A percentile compares a stretch with the other conserved stretches of the same genome.
Evolutionary conservation across 2,113 vertebrate species (phyloP).

Genomic region (Dinomys branickii): DNA sequence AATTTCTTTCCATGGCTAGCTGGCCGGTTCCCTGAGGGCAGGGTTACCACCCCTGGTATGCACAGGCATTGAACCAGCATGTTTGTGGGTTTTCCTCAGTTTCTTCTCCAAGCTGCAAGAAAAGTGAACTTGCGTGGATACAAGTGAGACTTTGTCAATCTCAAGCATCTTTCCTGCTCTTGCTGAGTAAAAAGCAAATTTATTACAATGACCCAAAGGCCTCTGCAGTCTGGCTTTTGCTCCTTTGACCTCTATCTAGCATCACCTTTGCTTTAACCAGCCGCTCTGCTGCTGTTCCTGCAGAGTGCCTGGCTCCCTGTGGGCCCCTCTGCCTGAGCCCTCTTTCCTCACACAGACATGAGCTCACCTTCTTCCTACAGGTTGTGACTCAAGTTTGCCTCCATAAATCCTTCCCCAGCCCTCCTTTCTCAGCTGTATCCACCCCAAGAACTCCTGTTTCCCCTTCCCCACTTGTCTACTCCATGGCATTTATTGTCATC

Average conservation of each 20-base stretch:
- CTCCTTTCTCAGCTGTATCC: neutral
- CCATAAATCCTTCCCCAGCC: neutral
- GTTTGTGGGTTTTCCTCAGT: neutral
- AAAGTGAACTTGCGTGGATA: neutral
- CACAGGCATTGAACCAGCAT: neutral
- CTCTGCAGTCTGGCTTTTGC: neutral
- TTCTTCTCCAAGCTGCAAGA: neutral
- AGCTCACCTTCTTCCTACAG: neutral
- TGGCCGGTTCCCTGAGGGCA: neutral
- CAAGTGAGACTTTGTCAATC: neutral
- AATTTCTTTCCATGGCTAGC: neutral
- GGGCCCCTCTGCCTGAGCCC: neutral
- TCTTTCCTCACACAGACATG: neutral
- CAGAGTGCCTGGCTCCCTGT: neutral
- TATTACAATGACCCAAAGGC: neutral
- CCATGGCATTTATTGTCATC: neutral
- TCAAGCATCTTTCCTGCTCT: neutral
- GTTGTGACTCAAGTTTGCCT: neutral
- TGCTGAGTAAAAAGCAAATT: neutral
- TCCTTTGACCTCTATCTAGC: neutral
- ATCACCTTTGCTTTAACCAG: neutral
- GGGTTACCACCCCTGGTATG: neutral
- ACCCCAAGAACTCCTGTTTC: neutral
- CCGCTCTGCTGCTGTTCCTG: neutral
- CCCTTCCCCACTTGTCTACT: neutral